Conservation (phyloP, 2,888 invertebrate species). For the Trypoxylon attenuatum region DNA sequence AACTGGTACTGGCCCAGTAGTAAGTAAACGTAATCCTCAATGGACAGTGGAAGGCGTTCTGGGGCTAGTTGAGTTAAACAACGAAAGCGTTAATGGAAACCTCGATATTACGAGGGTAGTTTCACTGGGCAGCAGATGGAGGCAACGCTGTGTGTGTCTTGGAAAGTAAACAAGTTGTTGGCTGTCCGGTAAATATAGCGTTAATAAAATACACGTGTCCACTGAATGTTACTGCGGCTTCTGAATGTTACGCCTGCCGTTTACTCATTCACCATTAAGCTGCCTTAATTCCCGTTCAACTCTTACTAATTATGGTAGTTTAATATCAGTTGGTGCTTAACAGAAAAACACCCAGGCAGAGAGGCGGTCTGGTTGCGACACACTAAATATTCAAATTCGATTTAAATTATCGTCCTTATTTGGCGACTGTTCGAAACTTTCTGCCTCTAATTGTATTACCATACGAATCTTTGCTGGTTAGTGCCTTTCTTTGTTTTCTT, state of each 20-base stretch:
- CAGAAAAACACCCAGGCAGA: too few relatives aligned
- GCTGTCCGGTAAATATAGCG: conserved; percentile 64
- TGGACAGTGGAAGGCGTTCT: conserved; percentile 31
- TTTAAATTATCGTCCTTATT: conserved; percentile 57
- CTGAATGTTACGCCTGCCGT: neutral
- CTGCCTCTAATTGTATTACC: too few relatives aligned
- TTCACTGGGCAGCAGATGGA: conserved; percentile 39
- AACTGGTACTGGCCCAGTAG: neutral
- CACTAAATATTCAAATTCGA: conserved; percentile 64
- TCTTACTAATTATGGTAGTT: too few relatives aligned
- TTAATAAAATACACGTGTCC: conserved; percentile 68
- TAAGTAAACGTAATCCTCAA: conserved; percentile 38
- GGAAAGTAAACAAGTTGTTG: conserved; percentile 64
- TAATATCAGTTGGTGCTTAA: too few relatives aligned
- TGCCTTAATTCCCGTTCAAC: too few relatives aligned
- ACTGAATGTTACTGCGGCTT: conserved; percentile 43
- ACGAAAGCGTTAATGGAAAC: conserved; percentile 64
- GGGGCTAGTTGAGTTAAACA: conserved; percentile 45
- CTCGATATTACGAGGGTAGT: conserved; percentile 55
- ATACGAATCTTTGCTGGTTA: too few relatives aligned
- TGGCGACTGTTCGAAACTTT: neutral
- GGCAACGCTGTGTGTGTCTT: conserved; percentile 54
- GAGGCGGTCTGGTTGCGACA: too few relatives aligned
- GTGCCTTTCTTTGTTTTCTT: too few relatives aligned
- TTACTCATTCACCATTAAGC: too few relatives aligned